Base-by-base conservation (phyloP, 2,113 vertebrate species). In the Takifugu bimaculatus region DNA sequence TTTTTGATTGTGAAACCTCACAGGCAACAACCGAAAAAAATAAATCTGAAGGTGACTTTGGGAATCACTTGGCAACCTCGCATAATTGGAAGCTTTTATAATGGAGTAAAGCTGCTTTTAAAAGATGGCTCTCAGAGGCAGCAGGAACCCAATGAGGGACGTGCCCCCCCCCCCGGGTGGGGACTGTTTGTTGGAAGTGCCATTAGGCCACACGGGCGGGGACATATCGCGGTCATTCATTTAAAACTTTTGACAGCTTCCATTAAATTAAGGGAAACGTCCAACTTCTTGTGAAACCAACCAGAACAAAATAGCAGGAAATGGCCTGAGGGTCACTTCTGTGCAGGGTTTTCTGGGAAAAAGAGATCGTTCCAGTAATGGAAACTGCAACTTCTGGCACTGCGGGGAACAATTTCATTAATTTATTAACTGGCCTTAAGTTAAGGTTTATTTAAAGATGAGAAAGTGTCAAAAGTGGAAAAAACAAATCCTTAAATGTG, bases 1-100 rank as follows among this genome's bases (percentile, higher is more conserved):
- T 63, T 53, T 62, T 45, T 65, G 67, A 67, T 63, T 60, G 61
- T 68, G 58, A 66, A 52, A 81, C 58, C 61, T 78, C 56, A 67
- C 55, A 67, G 77, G 76, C 74, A 80, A 69, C 57, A 65, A 72
- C 54, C 57, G 57, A 57, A 62, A 57, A 26, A 63, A 62, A 61
- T 57, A 68, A 62, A 29, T 64, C n/a, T 65, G 70, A 81, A 87
- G 83, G 88, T 89, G 87, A 86, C 87, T 84, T 88, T 91, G 83
- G 86, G 69, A 72, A 75, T 9, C 52, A 79, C 79, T 84, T 90
- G 90, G 86, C 90, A 85, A 52, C 44, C 61, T 57, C 67, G 79
- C 76, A 87, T 82, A 82, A 89, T 79, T 77, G 66, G 71, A 72
- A 65, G 59, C 82, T 80, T 82, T 86, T 85, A 87, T 80, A 79